These are phyloP conservation scores for Acanthisitta chloris DNA, from an alignment of 2,113 vertebrate species.

Conservation along the genomic window DNA sequence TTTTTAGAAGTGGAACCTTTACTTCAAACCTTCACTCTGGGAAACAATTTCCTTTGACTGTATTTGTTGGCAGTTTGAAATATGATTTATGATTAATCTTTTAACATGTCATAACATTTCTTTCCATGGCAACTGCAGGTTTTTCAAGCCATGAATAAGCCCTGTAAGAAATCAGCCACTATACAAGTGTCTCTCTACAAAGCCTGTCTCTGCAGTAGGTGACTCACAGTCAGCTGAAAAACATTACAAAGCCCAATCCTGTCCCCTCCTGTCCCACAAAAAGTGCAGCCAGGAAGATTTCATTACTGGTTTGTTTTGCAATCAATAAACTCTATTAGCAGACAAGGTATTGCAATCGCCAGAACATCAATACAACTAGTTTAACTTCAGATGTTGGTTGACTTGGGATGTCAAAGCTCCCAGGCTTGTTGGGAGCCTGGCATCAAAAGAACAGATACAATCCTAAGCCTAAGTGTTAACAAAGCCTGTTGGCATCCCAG, in stretches of 20 bases:
- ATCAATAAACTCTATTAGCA: conserved; percentile 13
- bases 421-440: not conserved
- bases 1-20: not conserved
- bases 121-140: not conserved
- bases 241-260: not conserved
- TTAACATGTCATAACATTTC: not conserved
- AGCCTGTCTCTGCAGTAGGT: not conserved
- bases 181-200: not conserved
- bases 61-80: not conserved
- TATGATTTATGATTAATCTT: not conserved
- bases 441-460: conserved; percentile 31
- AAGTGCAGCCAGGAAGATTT: not conserved
- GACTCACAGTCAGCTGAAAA: not conserved
- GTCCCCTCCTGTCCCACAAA: accelerated
- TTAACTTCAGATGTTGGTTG: not conserved
- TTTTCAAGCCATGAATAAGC: not conserved
- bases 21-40: not conserved
- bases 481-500: conserved; percentile 75
- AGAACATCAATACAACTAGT: not conserved
- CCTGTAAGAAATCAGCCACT: not conserved
- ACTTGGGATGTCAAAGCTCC: conserved; percentile 5
- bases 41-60: not conserved
- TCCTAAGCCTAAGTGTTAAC: conserved; percentile 64
- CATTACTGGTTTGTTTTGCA: not conserved
- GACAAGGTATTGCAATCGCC: not conserved